Base-by-base conservation (phyloP, 2,113 vertebrate genomes). In the Melozone crissalis region DNA sequence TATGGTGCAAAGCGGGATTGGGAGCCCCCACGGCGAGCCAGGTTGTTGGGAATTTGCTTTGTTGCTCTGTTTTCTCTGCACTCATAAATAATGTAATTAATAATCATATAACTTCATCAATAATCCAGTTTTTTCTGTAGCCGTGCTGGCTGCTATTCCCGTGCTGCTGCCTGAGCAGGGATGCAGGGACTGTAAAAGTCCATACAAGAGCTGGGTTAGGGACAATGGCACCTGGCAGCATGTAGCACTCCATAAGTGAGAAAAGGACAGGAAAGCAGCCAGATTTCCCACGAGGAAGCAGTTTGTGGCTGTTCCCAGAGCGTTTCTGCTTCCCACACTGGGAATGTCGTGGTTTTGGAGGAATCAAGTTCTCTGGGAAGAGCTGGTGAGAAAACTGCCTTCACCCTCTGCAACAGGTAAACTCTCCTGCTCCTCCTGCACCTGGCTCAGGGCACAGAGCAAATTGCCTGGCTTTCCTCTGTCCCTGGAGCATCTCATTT, bases 291-390 rank as follows among this genome's bases (percentile, higher is more conserved):
- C 8, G 1, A 68, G 67, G 67, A 80, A 75, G 62, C 4, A 4
- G 57, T 58, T 31, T 43, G 58, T 55, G 67, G 5, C 66, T 69
- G 39, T 79, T 69, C 46, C 57, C 68, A 5, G n/a, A 19, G 51
- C 0, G 0, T 37, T 57, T 7, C 33, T 31, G 33, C 67, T 66
- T 58, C 75, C 10, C 0, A 0, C 3, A 2, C 46, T 13, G 47
- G 89, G 26, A 52, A 47, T 11, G 15, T 9, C 0, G 0, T 18
- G 35, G 30, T 12, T 83, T 52, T 2, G 11, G 55, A 62, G 71
- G 57, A 75, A 52, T 15, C 18, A 3, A 19, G 33, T 10, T 35
- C 41, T 52, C 61, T 37, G 41, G 49, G 61, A 86, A 79, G 43
- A 71, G 41, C 44, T 20, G 41, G 19, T 54, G 17, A 27, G 61